Percentiles rank a stretch among this genome's conserved stretches.
These are phyloP conservation scores for Melanerpes aurifrons DNA, from an alignment of 2,113 vertebrate genomes.

Conservation along the genomic window DNA sequence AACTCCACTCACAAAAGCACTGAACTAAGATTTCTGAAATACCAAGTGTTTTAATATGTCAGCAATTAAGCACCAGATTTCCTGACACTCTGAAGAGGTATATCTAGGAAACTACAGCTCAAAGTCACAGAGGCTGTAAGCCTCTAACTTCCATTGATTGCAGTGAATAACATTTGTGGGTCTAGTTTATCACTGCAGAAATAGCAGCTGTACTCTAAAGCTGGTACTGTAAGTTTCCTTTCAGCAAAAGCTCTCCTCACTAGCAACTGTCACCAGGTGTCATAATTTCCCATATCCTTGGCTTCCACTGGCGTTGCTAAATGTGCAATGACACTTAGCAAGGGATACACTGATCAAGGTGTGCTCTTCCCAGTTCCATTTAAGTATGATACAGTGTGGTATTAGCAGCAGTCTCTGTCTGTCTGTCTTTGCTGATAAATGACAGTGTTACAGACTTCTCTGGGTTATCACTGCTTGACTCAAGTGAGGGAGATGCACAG, in stretches of 20 bases:
- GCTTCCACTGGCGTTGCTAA: neutral
- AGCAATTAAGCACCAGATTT: neutral
- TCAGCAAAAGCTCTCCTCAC: neutral
- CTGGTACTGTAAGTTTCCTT: neutral
- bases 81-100: neutral
- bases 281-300: neutral
- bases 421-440: neutral
- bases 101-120: neutral
- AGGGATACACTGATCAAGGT: neutral
- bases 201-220: neutral
- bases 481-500: fast-evolving
- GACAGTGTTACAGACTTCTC: too few relatives aligned
- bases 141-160: neutral
- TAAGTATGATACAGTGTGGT: fast-evolving
- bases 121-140: fast-evolving
- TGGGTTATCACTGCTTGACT: neutral
- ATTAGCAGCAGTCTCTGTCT: neutral
- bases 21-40: neutral
- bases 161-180: neutral
- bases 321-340: neutral
- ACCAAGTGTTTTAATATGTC: neutral
- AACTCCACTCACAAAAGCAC: fast-evolving
- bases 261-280: neutral
- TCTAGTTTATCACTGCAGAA: neutral
- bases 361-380: neutral